phyloP scores from a whole-genome alignment of 2,888 invertebrate species.

The Hydraecia micacea region DNA sequence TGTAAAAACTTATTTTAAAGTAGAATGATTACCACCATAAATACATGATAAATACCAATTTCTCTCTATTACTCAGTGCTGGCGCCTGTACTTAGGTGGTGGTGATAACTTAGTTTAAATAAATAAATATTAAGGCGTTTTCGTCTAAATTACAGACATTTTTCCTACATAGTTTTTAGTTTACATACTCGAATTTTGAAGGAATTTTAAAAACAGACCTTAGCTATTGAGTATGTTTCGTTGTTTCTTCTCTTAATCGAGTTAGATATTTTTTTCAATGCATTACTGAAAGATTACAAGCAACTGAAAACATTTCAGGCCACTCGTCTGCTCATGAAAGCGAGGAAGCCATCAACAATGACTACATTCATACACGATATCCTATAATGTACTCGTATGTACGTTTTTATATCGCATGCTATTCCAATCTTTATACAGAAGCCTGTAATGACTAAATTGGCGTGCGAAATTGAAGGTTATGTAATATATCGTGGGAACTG shows the following conservation, averaged over 20 bases:
- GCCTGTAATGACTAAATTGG: conserved; percentile 7
- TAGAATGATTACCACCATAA: too few relatives aligned
- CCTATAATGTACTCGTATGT: not conserved
- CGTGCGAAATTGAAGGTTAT: conserved; percentile 14
- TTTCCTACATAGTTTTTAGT: not conserved
- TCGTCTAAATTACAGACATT: not conserved
- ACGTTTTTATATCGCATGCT: not conserved
- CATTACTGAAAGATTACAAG: not conserved
- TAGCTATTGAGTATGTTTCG: too few relatives aligned
- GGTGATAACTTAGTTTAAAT: not conserved
- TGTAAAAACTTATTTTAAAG: too few relatives aligned
- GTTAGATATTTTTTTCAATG: not conserved
- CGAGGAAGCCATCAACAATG: conserved; percentile 28
- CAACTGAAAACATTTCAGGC: conserved; percentile 44
- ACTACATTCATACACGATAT: conserved; percentile 29
- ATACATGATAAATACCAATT: too few relatives aligned
- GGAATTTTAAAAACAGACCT: not conserved
- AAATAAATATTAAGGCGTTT: too few relatives aligned
- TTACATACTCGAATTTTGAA: not conserved
- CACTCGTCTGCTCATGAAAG: conserved; percentile 49
- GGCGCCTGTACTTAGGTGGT: too few relatives aligned
- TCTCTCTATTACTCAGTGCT: too few relatives aligned
- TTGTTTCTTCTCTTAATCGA: not conserved
- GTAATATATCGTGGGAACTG: conserved; percentile 43
- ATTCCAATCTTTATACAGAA: not conserved